Base-by-base conservation (phyloP, 2,888 invertebrate species). In the Mechanitis messenoides region DNA sequence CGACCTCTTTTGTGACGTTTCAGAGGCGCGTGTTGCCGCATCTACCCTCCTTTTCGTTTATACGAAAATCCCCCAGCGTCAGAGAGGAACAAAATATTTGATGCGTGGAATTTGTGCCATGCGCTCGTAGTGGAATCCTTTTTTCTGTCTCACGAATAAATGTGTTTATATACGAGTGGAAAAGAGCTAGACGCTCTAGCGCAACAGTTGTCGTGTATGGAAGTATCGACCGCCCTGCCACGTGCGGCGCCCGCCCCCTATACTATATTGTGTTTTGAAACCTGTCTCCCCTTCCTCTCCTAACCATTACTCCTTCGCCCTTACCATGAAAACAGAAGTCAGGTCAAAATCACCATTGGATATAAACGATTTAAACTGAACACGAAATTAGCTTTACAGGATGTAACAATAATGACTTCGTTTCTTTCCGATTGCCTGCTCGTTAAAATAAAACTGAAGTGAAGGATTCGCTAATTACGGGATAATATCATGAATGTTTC, bases 1-100 rank as follows among this genome's bases (percentile, higher is more conserved):
- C 86, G 87, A 87, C 87, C 87, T 87, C 86, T 81, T 85, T 86
- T 81, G 81, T 84, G 84, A 85, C 86, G 86, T 83, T 83, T 83
- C 79, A 80, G 81, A 82, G 81, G 77, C 82, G 81, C 81, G 81
- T 81, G 80, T 79, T 87, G 84, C 87, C 87, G 88, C 88, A 89
- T 89, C 85, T 77, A 65, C 73, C 71, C 58, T 82, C 83, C 70
- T 73, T 38, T 58, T 83, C 74, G 5, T 59, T 66, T 80, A n/a
- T 60, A 46, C 53, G 5, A 12, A 6, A 12, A 61, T 33, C 54
- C 56, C 12, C 61, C 53, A 58, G 57, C 6, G 69, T 66, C 58
- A 57, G 71, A 75, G 61, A 77, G 81, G 68, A 72, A 79, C 68
- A 68, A 70, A 71, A 53, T 5, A 60, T 20, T 28, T 45, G 50